Conservation (phyloP, 2,888 invertebrate genomes). For the Acrocera orbiculus region DNA sequence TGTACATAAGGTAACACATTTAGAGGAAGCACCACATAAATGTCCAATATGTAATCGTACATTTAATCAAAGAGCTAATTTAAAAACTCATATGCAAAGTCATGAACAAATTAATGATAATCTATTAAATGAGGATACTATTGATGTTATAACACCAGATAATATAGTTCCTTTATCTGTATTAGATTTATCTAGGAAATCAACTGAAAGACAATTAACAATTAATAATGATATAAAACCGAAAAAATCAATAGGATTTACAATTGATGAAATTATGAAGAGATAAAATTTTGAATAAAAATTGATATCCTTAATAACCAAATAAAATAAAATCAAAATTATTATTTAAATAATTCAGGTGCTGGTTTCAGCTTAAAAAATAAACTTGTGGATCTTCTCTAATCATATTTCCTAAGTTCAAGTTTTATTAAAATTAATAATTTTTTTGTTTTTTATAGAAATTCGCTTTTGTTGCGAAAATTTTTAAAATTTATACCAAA, state of each 20-base stretch:
- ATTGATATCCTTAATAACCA: too few species aligned
- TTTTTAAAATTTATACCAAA: too few species aligned
- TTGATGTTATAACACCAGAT: not conserved
- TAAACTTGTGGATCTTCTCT: too few species aligned
- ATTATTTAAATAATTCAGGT: too few species aligned
- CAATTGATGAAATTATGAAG: slow-evolving; percentile 78
- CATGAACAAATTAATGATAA: slow-evolving; percentile 37
- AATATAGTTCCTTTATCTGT: slow-evolving; percentile 19
- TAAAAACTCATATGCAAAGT: slow-evolving; percentile 77
- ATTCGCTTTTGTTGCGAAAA: too few species aligned
- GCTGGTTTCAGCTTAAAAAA: too few species aligned
- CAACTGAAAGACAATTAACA: slow-evolving; percentile 19
- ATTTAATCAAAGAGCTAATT: slow-evolving; percentile 83
- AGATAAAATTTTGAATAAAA: slow-evolving; percentile 44
- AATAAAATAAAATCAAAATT: too few species aligned
- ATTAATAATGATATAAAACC: slow-evolving; percentile 19
- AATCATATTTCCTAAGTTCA: too few species aligned
- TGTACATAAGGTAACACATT: slow-evolving; percentile 84
- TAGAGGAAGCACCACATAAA: slow-evolving; percentile 87
- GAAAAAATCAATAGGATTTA: slow-evolving; percentile 51
- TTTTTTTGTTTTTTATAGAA: too few species aligned
- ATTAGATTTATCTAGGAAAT: slow-evolving; percentile 38
- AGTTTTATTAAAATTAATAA: too few species aligned
- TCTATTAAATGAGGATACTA: not conserved
- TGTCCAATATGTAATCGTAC: slow-evolving; percentile 75